Evolutionary conservation across 1,140 invertebrate species (phyloP).

Genomic region (Maconellicoccus hirsutus): DNA sequence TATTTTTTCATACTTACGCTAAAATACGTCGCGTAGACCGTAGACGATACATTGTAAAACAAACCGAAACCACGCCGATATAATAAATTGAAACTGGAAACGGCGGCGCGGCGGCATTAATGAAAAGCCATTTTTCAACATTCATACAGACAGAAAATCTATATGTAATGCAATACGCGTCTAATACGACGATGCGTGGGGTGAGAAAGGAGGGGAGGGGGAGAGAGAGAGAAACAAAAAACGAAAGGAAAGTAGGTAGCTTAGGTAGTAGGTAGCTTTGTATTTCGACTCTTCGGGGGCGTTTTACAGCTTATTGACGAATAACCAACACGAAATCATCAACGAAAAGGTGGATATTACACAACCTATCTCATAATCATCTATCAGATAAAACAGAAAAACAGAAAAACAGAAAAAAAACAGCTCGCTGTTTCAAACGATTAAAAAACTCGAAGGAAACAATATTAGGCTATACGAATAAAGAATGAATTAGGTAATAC

Average conservation of each 20-base stretch:
- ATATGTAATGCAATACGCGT: neutral
- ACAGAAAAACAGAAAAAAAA: too few relatives aligned
- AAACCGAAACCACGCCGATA: neutral
- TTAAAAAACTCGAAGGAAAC: neutral
- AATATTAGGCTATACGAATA: neutral
- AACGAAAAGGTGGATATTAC: neutral
- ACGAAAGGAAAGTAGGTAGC: too few relatives aligned
- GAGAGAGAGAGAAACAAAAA: too few relatives aligned
- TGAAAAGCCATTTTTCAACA: constrained; percentile 17
- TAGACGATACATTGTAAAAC: neutral
- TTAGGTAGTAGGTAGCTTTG: too few relatives aligned
- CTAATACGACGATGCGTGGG: neutral
- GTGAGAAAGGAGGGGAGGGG: too few relatives aligned
- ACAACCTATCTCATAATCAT: neutral
- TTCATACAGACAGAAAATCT: constrained; percentile 16
- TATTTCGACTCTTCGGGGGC: too few relatives aligned
- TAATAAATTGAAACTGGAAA: constrained; percentile 20
- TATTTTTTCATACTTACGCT: too few relatives aligned
- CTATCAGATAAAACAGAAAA: neutral
- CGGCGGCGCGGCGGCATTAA: too few relatives aligned
- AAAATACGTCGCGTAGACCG: too few relatives aligned
- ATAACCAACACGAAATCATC: neutral
- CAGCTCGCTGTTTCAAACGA: neutral
- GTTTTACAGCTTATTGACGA: too few relatives aligned
- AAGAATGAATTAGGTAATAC: neutral